These are phyloP conservation scores for Willisornis vidua DNA, from an alignment of 2,113 vertebrate genomes.

Conservation along the genomic window DNA sequence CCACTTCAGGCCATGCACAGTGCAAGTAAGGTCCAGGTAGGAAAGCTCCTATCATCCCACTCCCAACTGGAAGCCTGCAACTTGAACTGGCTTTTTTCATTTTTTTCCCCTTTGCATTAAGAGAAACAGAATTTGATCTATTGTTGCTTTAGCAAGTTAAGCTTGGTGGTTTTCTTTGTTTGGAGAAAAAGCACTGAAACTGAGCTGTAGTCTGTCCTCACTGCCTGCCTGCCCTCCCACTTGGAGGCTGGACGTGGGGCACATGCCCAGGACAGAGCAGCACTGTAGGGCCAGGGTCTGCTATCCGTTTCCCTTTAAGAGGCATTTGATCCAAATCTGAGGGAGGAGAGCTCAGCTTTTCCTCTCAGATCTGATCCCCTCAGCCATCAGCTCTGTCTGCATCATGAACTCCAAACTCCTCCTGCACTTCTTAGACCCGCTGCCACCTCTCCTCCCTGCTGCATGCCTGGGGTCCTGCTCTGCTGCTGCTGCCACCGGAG, in stretches of 20 bases:
- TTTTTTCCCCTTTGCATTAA: not conserved
- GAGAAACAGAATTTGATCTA: slow-evolving; percentile 2
- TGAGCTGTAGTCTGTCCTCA: not conserved
- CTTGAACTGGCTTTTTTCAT: not conserved
- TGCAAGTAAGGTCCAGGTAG: not conserved
- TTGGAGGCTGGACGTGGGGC: not conserved
- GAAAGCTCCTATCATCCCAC: not conserved
- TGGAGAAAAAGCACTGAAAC: slow-evolving; percentile 31
- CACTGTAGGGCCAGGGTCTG: fast-evolving
- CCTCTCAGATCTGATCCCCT: not conserved
- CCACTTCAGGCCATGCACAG: not conserved
- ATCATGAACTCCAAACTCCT: not conserved
- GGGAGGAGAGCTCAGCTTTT: not conserved
- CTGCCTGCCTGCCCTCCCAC: not conserved
- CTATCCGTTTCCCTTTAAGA: not conserved
- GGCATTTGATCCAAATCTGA: not conserved
- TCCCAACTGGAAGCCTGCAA: fast-evolving
- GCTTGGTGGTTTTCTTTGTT: slow-evolving; percentile 27
- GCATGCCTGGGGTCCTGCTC: fast-evolving
- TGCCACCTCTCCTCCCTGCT: not conserved
- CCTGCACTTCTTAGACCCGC: fast-evolving
- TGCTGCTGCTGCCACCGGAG: not conserved
- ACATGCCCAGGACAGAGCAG: not conserved
- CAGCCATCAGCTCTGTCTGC: not conserved
- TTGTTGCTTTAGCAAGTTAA: slow-evolving; percentile 21